Evolutionary conservation across 2,113 vertebrate species (phyloP).

Genomic region (Condylura cristata): DNA sequence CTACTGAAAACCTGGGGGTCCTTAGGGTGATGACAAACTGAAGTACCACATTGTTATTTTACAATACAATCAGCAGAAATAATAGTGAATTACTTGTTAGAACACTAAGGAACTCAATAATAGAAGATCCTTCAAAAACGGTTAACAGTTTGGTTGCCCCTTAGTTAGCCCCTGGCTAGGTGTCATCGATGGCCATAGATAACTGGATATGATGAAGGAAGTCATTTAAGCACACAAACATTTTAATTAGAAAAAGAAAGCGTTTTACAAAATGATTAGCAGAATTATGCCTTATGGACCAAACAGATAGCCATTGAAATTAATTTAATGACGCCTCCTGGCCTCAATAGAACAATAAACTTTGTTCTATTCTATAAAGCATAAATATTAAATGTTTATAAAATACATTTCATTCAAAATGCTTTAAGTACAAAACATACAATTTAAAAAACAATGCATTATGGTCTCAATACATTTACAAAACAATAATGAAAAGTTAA

Average conservation of each 20-base stretch:
- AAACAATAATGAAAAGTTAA: slow-evolving; percentile 37
- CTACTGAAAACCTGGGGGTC: too few species aligned
- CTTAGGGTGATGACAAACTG: too few species aligned
- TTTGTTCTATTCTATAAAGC: slow-evolving; percentile 4
- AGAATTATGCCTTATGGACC: slow-evolving; percentile 56
- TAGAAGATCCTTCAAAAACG: background rate
- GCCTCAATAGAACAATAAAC: too few species aligned
- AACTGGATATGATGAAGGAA: background rate
- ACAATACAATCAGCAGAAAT: background rate
- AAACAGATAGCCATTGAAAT: background rate
- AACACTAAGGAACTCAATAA: background rate
- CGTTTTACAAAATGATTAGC: slow-evolving; percentile 5
- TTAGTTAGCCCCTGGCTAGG: too few species aligned
- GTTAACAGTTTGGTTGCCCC: background rate
- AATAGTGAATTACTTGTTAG: background rate
- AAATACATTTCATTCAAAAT: slow-evolving; percentile 49
- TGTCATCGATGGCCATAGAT: background rate
- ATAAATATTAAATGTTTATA: slow-evolving; percentile 51
- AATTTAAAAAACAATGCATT: slow-evolving; percentile 12
- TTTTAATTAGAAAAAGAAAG: slow-evolving; percentile 39
- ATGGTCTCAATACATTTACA: slow-evolving; percentile 12
- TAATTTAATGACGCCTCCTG: slow-evolving; percentile 1
- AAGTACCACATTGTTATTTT: background rate
- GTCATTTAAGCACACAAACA: slow-evolving; percentile 1
- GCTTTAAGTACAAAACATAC: slow-evolving; percentile 46